Evolutionary conservation across 2,113 vertebrate species (phyloP), one percentile per base, ranked within the genome.

Genomic region (Microcebus jonahi): DNA sequence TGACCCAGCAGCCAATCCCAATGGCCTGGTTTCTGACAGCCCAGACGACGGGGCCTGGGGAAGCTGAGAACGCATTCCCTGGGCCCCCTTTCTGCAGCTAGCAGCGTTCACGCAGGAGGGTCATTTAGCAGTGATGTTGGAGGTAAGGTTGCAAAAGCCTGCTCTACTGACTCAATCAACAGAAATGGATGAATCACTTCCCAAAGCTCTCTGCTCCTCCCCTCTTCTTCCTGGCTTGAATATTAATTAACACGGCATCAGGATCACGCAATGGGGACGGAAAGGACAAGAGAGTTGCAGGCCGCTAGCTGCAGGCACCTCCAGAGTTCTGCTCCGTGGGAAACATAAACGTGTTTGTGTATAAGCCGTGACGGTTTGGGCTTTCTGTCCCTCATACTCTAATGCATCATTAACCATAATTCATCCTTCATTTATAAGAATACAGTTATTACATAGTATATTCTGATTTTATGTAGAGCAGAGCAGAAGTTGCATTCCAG

Each of bases 1-100:
- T 39, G 36, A 18, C 8, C 36, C 25, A 31, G 1, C 2, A 50
- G 27, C 12, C 27, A 31, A 15, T 45, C 25, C 42, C 34, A 42
- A 1, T 14, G 9, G 39, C 12, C 29, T 18, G 61, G 1, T 65
- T 36, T 39, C 15, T 76, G 53, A 76, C 17, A 17, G 31, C 76
- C 34, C n/a, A 20, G 31, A 34, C 1, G 1, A 3, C 1, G 27
- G 21, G 8, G 4, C 7, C 42, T 39, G 4, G 8, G 4, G 20
- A n/a, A 14, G 48, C 36, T 45, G 17, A 12, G 10, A 6, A 17
- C 20, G 1, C 39, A 11, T 23, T 39, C 27, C 27, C 0, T 21
- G 34, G 6, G 39, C 29, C 67, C 29, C 17, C 15, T 36, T 75
- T 63, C 25, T 65, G 21, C 1, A 6, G 8, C 80, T 36, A 48